Percentiles rank a stretch among this genome's conserved stretches.
Conservation (phyloP, 1,140 invertebrate species). For the Drosophila seguyi region DNA sequence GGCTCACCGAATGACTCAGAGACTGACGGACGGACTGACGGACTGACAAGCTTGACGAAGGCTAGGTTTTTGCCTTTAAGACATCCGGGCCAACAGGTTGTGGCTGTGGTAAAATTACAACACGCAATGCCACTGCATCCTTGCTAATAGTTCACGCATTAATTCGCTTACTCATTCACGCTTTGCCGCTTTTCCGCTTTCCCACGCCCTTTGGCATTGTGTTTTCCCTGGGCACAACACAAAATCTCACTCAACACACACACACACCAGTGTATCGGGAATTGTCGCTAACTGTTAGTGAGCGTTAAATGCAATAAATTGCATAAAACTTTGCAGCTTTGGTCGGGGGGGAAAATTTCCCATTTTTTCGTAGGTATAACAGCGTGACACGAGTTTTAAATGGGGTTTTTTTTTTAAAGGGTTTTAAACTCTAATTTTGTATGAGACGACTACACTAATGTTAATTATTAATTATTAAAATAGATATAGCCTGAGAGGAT, state of each 20-base stretch:
- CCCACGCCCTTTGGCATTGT: conserved; percentile 5
- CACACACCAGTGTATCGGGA: conserved; percentile 12
- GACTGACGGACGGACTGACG: background rate
- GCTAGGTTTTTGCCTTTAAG: conserved; percentile 10
- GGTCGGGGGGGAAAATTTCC: background rate
- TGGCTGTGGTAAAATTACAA: conserved; percentile 20
- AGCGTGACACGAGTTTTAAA: conserved; percentile 18
- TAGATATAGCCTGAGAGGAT: background rate
- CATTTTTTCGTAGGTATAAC: background rate
- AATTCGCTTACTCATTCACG: conserved; percentile 26
- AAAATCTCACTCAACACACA: conserved; percentile 44
- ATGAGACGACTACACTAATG: background rate
- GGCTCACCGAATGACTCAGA: background rate
- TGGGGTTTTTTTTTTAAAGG: background rate
- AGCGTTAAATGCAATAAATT: conserved; percentile 75
- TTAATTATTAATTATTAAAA: background rate
- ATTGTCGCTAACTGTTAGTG: conserved; percentile 29
- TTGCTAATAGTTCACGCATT: conserved; percentile 60
- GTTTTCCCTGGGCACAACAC: conserved; percentile 28
- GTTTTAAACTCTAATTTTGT: background rate
- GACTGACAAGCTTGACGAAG: conserved; percentile 2
- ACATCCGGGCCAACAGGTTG: conserved; percentile 36
- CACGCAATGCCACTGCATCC: conserved; percentile 48
- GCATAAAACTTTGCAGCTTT: conserved; percentile 56
- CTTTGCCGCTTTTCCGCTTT: background rate